Evolutionary conservation across 2,797 vertebrate genomes (phyloP).

Genomic region (Melanotaenia trifasciata): DNA sequence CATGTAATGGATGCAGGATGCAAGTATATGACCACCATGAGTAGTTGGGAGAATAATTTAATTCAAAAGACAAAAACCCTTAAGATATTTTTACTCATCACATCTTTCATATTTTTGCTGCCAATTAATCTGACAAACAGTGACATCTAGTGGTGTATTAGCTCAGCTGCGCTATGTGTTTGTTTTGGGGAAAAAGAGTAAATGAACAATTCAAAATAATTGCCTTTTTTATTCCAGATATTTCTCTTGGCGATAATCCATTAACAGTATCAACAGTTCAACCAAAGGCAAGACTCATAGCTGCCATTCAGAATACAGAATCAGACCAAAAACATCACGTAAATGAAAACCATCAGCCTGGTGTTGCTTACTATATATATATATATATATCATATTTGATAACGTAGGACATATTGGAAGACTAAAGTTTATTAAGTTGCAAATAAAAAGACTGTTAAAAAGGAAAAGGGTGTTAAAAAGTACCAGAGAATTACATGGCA

Average conservation of each 20-base stretch:
- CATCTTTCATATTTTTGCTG: background rate
- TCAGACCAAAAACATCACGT: constrained; percentile 53
- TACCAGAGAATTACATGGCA: constrained; percentile 75
- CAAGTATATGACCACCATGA: background rate
- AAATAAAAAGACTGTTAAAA: constrained; percentile 18
- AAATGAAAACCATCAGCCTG: constrained; percentile 44
- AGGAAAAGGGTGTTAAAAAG: constrained; percentile 71
- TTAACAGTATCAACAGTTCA: constrained; percentile 61
- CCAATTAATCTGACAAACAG: background rate
- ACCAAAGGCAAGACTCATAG: constrained; percentile 56
- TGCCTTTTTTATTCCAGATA: constrained; percentile 53
- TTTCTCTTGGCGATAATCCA: constrained; percentile 67
- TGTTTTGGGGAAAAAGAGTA: background rate
- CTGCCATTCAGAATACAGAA: constrained; percentile 57
- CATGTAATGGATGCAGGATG: background rate
- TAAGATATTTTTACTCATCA: background rate
- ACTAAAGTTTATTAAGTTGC: constrained; percentile 32
- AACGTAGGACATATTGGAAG: constrained; percentile 50
- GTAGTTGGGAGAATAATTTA: background rate
- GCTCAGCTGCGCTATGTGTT: background rate
- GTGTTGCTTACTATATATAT: constrained; percentile 50
- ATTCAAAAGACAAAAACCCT: background rate
- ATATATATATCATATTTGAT: constrained; percentile 28
- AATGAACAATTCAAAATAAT: constrained; percentile 42
- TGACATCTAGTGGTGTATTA: constrained; percentile 39